These are phyloP conservation scores for Eumacrocentrus americanus DNA, from an alignment of 2,888 invertebrate species.

Conservation along the genomic window DNA sequence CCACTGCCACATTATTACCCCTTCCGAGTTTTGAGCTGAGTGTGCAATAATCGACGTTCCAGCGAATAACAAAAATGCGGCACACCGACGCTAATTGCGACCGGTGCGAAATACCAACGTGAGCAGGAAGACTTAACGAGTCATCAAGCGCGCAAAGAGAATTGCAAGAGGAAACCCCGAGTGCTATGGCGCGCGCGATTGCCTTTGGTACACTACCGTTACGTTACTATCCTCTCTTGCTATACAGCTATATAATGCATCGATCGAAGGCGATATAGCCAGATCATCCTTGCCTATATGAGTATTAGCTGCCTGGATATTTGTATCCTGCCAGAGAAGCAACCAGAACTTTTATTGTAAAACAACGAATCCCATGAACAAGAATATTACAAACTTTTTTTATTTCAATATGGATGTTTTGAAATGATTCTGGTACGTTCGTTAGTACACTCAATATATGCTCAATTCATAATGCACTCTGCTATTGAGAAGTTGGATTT, in stretches of 20 bases:
- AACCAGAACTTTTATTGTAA: too few species aligned
- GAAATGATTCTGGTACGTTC: too few species aligned
- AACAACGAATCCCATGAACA: too few species aligned
- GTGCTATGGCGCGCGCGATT: neutral
- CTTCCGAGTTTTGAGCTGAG: neutral
- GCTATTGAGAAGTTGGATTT: neutral
- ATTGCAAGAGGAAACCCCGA: neutral
- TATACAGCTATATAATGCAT: slow-evolving; percentile 4
- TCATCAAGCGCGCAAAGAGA: slow-evolving; percentile 7
- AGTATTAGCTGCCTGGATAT: too few species aligned
- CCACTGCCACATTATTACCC: neutral
- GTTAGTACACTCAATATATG: too few species aligned
- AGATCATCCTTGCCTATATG: neutral
- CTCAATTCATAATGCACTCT: too few species aligned
- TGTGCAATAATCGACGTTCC: neutral
- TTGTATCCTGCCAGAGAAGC: too few species aligned
- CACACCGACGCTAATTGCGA: slow-evolving; percentile 5
- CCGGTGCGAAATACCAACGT: slow-evolving; percentile 9
- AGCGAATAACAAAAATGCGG: neutral
- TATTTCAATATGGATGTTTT: too few species aligned
- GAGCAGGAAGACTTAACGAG: slow-evolving; percentile 22
- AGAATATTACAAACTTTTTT: too few species aligned
- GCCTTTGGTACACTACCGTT: slow-evolving; percentile 19
- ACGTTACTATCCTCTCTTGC: slow-evolving; percentile 7
- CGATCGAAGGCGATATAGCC: slow-evolving; percentile 9